Percentiles rank a stretch among this genome's conserved stretches.
Conservation (phyloP, 1,140 invertebrate species). For the Caenorhabditis brenneri region DNA sequence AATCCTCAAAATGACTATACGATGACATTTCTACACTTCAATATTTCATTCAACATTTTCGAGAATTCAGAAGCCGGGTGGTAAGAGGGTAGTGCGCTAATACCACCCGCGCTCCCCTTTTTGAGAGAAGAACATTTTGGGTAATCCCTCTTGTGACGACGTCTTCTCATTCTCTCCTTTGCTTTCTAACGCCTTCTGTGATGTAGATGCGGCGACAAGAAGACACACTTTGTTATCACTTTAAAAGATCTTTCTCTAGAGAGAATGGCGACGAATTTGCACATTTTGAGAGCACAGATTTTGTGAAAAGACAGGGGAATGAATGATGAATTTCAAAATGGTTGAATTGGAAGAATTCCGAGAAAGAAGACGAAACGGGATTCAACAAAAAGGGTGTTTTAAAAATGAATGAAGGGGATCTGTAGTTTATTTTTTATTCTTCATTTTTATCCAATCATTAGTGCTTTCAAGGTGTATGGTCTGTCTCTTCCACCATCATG, state of each 20-base stretch:
- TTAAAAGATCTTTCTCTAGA: background rate
- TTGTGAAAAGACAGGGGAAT: background rate
- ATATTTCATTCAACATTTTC: no score
- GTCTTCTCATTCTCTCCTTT: background rate
- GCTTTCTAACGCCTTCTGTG: background rate
- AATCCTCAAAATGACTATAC: no score
- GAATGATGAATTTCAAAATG: slow-evolving; percentile 6
- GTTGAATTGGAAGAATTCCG: background rate
- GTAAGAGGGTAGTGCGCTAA: background rate
- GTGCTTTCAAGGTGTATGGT: no score
- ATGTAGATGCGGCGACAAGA: slow-evolving; percentile 11
- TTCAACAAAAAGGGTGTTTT: no score
- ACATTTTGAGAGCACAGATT: slow-evolving; percentile 10
- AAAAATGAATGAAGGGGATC: no score
- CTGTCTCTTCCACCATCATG: no score
- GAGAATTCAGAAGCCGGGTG: background rate
- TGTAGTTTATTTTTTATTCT: no score
- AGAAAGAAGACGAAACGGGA: background rate
- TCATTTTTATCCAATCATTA: no score
- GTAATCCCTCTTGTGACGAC: slow-evolving; percentile 3
- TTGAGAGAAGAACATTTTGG: background rate
- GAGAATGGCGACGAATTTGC: background rate
- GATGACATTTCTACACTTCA: no score
- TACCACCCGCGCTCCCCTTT: background rate
- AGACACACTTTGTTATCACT: slow-evolving; percentile 14